Evolutionary conservation across 2,888 invertebrate genomes (phyloP).

Genomic region (Limnephilus lunatus): DNA sequence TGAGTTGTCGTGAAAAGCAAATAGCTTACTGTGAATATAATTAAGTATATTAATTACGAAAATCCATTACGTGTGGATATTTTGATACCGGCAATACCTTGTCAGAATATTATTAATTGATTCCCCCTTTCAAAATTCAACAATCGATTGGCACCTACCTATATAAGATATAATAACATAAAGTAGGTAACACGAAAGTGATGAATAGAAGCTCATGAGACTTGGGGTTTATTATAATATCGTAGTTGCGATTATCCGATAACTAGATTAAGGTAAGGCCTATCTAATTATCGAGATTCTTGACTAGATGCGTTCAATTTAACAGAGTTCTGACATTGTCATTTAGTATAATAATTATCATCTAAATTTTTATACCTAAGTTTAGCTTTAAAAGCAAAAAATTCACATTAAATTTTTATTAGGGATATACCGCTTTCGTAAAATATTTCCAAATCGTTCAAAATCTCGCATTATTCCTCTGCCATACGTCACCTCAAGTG

Average conservation of each 20-base stretch:
- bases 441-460: too few relatives aligned
- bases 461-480: too few relatives aligned
- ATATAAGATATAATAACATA: constrained; percentile 21
- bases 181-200: constrained; percentile 9
- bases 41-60: constrained; percentile 29
- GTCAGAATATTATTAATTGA: constrained; percentile 54
- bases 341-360: not conserved
- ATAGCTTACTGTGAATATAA: not conserved
- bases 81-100: constrained; percentile 1
- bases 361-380: too few relatives aligned
- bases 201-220: constrained; percentile 57
- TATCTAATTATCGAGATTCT: constrained; percentile 63
- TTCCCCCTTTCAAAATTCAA: constrained; percentile 33
- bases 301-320: constrained; percentile 56
- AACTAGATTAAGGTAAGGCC: constrained; percentile 64
- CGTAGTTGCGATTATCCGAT: constrained; percentile 37
- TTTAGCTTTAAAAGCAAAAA: too few relatives aligned
- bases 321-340: not conserved
- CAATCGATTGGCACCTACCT: not conserved
- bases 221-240: constrained; percentile 26
- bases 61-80: constrained; percentile 14
- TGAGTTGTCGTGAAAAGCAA: too few relatives aligned
- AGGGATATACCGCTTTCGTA: too few relatives aligned
- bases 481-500: too few relatives aligned
- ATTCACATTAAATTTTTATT: too few relatives aligned